Evolutionary conservation across 2,888 invertebrate species (phyloP), one percentile per base, ranked within the genome.

Genomic region (Labia minor): DNA sequence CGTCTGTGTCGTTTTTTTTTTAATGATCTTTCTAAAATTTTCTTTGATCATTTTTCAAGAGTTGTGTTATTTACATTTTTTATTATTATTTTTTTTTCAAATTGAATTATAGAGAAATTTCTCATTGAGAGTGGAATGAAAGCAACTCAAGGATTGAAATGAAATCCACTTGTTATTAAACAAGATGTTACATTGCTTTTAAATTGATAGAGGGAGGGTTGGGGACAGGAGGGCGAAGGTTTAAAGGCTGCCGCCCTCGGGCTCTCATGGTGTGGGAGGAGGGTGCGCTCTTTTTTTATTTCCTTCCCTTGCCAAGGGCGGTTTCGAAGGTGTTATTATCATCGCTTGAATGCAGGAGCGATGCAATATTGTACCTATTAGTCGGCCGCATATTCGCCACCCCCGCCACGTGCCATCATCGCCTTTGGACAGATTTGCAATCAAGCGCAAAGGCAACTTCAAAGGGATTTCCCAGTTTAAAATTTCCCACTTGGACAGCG

Each of bases 141-240:
- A 16, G 16, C 6, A 14, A 49, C n/a, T 49, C 49, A 49, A 49
- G 49, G 49, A 49, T 16, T 49, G 16, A 49, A 49, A 49, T 49
- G 49, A 49, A 49, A 49, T 49, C 49, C 49, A 49, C 49, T 49
- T 49, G 49, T 49, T 49, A 49, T 49, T 49, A 49, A 49, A 49
- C 49, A 49, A 49, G 49, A 49, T 49, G 49, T 49, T 26, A 26
- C 26, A 26, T 26, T 26, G 26, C 26, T 26, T 26, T 26, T 26
- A 26, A 26, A 26, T 49, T 49, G 49, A n/a, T 8, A 11, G 33
- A 33, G 6, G 11, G 6, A 33, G 33, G 11, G 33, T 33, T 33
- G 33, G 33, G 33, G 33, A 8, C 14, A 14, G 49, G 8, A 6
- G 26, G 26, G 26, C 8, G 26, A 26, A 8, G 26, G 26, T 26